phyloP scores from a whole-genome alignment of 1,140 invertebrate species.

The Drosophila arawakana region DNA sequence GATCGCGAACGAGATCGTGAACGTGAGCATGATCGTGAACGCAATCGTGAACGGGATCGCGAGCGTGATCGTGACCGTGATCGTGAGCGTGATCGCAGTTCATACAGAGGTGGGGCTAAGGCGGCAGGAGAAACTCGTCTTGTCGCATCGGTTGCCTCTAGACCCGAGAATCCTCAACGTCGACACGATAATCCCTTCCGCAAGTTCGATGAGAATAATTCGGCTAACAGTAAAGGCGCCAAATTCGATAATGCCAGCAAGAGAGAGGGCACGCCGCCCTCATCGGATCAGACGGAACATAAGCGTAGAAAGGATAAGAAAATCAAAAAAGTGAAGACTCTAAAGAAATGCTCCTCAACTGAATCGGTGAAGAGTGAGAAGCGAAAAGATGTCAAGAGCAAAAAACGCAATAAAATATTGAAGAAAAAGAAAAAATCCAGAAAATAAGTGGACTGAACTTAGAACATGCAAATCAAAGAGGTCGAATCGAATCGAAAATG shows the following conservation, averaged over 20 bases:
- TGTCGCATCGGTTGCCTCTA: slow-evolving; percentile 55
- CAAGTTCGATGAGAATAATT: slow-evolving; percentile 56
- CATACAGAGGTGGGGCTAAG: slow-evolving; percentile 32
- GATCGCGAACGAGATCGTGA: no score
- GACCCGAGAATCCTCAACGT: slow-evolving; percentile 29
- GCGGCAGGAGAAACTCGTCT: slow-evolving; percentile 40
- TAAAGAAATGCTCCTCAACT: slow-evolving; percentile 62
- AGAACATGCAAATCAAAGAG: slow-evolving; percentile 11
- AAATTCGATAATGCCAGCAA: slow-evolving; percentile 58
- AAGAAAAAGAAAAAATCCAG: slow-evolving; percentile 75
- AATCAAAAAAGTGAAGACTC: slow-evolving; percentile 48
- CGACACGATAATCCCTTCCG: slow-evolving; percentile 66
- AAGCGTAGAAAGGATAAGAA: slow-evolving; percentile 71
- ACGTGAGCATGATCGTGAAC: no score
- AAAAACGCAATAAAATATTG: slow-evolving; percentile 68
- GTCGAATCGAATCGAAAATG: slow-evolving; percentile 2
- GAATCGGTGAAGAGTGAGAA: slow-evolving; percentile 66
- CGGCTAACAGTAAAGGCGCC: slow-evolving; percentile 48
- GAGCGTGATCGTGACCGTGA: no score
- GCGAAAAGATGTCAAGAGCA: slow-evolving; percentile 66
- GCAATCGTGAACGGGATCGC: no score
- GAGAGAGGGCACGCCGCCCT: slow-evolving; percentile 24
- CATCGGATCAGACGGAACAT: slow-evolving; percentile 44
- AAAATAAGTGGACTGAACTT: slow-evolving; percentile 46
- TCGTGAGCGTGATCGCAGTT: slow-evolving; percentile 16